A percentile compares a stretch with the other conserved stretches of the same genome.
Evolutionary conservation across 2,113 vertebrate species (phyloP).

Genomic region (Planiliza haematocheilus): DNA sequence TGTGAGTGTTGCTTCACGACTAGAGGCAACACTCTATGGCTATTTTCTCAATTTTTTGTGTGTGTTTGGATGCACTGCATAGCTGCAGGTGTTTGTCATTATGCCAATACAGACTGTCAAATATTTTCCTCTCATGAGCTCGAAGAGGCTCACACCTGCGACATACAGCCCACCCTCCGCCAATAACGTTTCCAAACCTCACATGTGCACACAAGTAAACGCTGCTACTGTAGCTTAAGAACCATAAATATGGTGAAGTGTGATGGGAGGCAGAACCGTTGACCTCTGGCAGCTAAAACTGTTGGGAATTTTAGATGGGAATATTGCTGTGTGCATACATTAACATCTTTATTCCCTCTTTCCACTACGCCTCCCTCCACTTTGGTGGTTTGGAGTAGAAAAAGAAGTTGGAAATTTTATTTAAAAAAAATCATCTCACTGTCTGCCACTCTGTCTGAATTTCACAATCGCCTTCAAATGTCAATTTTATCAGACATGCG

Average conservation of each 20-base stretch:
- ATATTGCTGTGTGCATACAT: background rate
- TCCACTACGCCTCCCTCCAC: background rate
- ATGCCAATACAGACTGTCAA: background rate
- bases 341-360: conserved; percentile 6
- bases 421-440: conserved; percentile 2
- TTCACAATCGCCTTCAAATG: conserved; percentile 3
- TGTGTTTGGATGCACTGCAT: background rate
- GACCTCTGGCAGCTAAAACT: background rate
- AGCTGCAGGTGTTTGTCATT: conserved; percentile 23
- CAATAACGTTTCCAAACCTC: background rate
- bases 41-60: no score
- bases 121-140: no score
- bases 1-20: no score
- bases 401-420: no score
- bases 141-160: background rate
- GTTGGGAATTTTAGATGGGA: background rate
- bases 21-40: no score
- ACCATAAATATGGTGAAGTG: background rate
- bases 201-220: conserved; percentile 3
- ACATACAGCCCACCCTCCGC: background rate
- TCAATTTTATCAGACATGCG: conserved; percentile 2
- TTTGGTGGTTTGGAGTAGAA: conserved; percentile 14
- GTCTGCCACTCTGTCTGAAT: background rate
- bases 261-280: conserved; percentile 10
- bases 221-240: conserved; percentile 3